Base-by-base conservation (phyloP, 1,140 invertebrate genomes). In the Trialeurodes vaporariorum region DNA sequence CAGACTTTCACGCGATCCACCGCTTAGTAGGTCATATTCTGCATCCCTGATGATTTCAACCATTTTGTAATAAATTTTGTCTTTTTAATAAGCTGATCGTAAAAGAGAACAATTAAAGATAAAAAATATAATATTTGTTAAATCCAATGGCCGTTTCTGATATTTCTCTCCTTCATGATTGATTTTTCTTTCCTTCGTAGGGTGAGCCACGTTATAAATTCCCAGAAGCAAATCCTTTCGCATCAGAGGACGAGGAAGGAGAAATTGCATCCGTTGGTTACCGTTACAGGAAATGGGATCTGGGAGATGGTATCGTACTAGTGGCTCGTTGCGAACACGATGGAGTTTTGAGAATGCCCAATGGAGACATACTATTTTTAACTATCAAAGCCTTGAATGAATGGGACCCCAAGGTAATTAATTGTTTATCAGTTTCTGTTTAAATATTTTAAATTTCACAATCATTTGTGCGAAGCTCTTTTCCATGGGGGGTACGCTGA, bases 301-400 rank as follows among this genome's bases (percentile, higher is more conserved):
- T 99, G 25, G 96, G 96, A 58, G 94, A 95, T 78, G 93, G 89
- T 71, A 89, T 98, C 72, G 87, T 91, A 70, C 80, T 99, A 34
- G 90, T 99, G 59, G 88, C 91, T 1, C 85, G 97, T 70, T 98
- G 94, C 77, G 97, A 99, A 77, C 94, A 98, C 75, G 97, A 99
- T 81, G 95, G 94, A 25, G 94, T 96, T 0, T 86, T 96, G 78
- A 85, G 87, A 73, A 92, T 92, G 1, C 90, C 94, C 0, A 96
- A 92, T 73, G 91, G 90, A 67, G 96, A 99, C 75, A 83, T 83
- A 0, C 95, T 98, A 78, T 98, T 93, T 77, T 82, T 99, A 27
- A 94, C 93, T 17, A 94, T 99, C 71, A 98, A 98, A 80, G 95
- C 96, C 0, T 83, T 99, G 1, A 99, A 99, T 79, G 97, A 99